Conservation (phyloP, 2,797 vertebrate species). For the Pitangus sulphuratus region DNA sequence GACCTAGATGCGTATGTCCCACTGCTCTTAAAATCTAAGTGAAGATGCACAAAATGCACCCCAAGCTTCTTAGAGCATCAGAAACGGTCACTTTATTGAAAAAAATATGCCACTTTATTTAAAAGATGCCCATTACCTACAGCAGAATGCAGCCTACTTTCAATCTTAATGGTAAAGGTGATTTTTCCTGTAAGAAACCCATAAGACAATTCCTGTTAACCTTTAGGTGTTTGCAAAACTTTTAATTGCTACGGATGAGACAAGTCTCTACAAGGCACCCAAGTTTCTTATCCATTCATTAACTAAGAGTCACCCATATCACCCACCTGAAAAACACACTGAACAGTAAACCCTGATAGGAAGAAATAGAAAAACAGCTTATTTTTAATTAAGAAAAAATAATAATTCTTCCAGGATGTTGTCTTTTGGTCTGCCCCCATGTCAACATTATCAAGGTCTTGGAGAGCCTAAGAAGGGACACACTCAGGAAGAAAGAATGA, state of each 20-base stretch:
- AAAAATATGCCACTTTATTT: too few relatives aligned
- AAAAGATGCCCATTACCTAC: background rate
- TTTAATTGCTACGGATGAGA: background rate
- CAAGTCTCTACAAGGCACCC: background rate
- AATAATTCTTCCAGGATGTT: background rate
- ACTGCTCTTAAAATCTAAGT: background rate
- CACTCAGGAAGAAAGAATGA: background rate
- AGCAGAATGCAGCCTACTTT: background rate
- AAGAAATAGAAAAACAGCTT: background rate
- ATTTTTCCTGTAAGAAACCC: background rate
- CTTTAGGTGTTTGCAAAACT: background rate
- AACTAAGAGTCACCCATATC: background rate
- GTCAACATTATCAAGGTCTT: background rate
- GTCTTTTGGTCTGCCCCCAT: background rate
- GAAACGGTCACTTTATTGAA: background rate
- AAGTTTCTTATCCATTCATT: background rate
- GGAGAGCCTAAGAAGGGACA: background rate
- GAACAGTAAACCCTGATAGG: background rate
- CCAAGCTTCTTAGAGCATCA: background rate
- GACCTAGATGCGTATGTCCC: background rate
- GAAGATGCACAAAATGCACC: background rate
- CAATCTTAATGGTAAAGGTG: fast-evolving
- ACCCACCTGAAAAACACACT: background rate
- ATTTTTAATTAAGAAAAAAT: background rate
- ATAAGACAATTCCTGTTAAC: background rate